Evolutionary conservation across 2,888 invertebrate species (phyloP).

Genomic region (Ramazzottius varieornatus): DNA sequence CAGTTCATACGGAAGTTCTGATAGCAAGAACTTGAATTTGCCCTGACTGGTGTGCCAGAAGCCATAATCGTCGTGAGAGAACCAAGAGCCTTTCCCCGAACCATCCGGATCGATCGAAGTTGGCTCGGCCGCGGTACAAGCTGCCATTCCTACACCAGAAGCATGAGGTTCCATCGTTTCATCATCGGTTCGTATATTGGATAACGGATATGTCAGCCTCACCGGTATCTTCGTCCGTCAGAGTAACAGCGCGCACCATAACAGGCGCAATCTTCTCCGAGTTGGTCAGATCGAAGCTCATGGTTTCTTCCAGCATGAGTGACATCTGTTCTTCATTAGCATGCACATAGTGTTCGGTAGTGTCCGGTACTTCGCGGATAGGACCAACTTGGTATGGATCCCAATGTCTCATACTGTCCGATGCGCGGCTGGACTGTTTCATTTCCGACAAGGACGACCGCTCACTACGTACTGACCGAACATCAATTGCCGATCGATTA

Average conservation of each 20-base stretch:
- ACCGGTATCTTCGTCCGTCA: conserved; percentile 60
- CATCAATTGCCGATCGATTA: not conserved
- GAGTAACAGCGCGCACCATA: conserved; percentile 55
- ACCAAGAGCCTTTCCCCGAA: not conserved
- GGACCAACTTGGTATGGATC: not conserved
- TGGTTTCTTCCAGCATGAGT: not conserved
- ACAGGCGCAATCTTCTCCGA: conserved; percentile 40
- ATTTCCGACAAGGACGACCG: not conserved
- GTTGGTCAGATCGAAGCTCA: not conserved
- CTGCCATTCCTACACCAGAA: not conserved
- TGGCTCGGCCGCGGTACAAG: conserved; percentile 3
- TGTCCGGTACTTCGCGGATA: not conserved
- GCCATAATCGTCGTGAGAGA: conserved; percentile 37
- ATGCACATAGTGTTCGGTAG: not conserved
- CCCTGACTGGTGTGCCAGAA: conserved; percentile 82
- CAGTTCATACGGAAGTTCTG: conserved; percentile 63
- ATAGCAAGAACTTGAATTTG: conserved; percentile 64
- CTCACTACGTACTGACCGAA: not conserved
- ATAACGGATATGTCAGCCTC: not conserved
- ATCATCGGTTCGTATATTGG: not conserved
- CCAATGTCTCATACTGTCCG: not conserved
- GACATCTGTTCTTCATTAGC: not conserved
- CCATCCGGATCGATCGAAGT: not conserved
- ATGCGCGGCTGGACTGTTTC: conserved; percentile 2
- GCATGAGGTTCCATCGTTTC: not conserved